Percentiles rank a stretch among this genome's conserved stretches.
Conservation (phyloP, 2,797 vertebrate species). For the Clarias platycephalus region DNA sequence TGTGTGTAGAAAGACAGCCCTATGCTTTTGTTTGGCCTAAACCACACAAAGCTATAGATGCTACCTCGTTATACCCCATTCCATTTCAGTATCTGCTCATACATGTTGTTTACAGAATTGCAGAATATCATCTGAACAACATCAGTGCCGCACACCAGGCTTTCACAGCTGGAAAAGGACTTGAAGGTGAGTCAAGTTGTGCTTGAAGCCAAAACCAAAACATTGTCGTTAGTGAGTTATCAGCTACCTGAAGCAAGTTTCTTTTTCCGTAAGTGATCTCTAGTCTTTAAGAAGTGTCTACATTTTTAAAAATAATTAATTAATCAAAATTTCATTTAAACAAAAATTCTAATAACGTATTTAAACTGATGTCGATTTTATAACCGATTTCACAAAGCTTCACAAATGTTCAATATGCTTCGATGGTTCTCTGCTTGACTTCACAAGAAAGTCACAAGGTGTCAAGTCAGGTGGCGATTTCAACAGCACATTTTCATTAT, state of each 20-base stretch:
- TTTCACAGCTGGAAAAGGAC: conserved; percentile 83
- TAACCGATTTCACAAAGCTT: too few species aligned
- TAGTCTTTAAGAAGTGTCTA: too few species aligned
- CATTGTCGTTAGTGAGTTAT: not conserved
- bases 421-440: too few species aligned
- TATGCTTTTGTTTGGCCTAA: not conserved
- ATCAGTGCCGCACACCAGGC: conserved; percentile 82
- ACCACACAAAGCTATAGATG: not conserved
- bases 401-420: too few species aligned
- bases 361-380: too few species aligned
- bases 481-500: too few species aligned
- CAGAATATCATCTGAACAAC: conserved; percentile 89
- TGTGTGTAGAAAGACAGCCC: not conserved
- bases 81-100: not conserved
- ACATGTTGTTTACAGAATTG: conserved; percentile 74
- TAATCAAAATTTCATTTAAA: too few species aligned
- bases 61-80: not conserved
- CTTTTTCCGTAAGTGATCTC: not conserved
- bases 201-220: not conserved
- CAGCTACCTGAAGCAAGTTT: not conserved
- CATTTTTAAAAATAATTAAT: too few species aligned
- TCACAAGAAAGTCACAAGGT: too few species aligned
- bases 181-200: conserved; percentile 82
- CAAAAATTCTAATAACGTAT: too few species aligned
- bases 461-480: too few species aligned